Percentiles rank a stretch among this genome's conserved stretches.
Conservation (phyloP, 2,888 invertebrate species). For the Tyria jacobaeae region DNA sequence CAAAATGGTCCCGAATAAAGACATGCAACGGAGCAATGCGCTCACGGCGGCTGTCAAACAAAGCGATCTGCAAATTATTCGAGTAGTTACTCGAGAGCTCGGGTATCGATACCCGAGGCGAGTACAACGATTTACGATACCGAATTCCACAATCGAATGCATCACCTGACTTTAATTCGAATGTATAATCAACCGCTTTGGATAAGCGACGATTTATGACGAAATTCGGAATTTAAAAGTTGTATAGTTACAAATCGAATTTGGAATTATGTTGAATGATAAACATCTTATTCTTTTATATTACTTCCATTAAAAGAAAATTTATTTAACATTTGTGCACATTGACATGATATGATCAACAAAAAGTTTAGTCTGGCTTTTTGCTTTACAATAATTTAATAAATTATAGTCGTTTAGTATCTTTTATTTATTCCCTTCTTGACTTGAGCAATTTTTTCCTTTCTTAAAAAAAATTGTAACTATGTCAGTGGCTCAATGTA, state of each 20-base stretch:
- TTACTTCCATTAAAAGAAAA: conserved; percentile 7
- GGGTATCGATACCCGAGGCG: conserved; percentile 38
- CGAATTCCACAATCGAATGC: conserved; percentile 53
- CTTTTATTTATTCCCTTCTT: neutral
- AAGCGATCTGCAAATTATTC: conserved; percentile 56
- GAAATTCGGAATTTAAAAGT: conserved; percentile 38
- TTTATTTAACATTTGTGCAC: conserved; percentile 7
- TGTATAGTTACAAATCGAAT: conserved; percentile 40
- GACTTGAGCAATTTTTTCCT: neutral
- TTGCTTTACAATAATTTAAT: neutral
- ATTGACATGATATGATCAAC: conserved; percentile 6
- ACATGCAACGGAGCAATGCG: conserved; percentile 54
- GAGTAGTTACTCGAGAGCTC: conserved; percentile 34
- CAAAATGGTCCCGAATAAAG: conserved; percentile 56
- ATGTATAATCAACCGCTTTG: conserved; percentile 46
- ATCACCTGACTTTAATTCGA: conserved; percentile 50
- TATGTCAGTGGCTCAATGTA: no score
- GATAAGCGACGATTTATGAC: conserved; percentile 52
- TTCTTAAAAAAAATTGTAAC: neutral
- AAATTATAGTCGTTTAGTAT: neutral
- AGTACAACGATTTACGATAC: conserved; percentile 48
- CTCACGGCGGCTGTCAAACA: conserved; percentile 60
- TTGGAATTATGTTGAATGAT: conserved; percentile 41
- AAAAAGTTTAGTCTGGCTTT: conserved; percentile 6
- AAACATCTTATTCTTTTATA: conserved; percentile 13